These are phyloP conservation scores for Drosophila sechellia DNA, from an alignment of 1,140 invertebrate species.

Conservation along the genomic window DNA sequence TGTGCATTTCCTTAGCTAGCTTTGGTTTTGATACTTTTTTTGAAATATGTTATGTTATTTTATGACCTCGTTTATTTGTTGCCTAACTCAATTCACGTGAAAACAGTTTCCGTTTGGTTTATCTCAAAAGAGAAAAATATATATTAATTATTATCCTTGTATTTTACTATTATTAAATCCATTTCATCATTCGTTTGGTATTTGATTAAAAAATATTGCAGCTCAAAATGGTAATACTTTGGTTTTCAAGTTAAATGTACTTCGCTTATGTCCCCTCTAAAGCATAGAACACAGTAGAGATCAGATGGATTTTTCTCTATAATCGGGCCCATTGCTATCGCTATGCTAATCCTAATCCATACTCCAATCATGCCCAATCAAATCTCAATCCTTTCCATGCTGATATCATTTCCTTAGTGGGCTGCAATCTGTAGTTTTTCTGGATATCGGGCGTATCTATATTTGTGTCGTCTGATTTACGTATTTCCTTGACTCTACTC, in stretches of 20 bases:
- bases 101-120: conserved; percentile 71
- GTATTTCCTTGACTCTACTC: conserved; percentile 63
- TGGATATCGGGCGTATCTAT: conserved; percentile 10
- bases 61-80: conserved; percentile 45
- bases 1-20: conserved; percentile 48
- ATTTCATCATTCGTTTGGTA: conserved; percentile 22
- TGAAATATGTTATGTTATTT: conserved; percentile 67
- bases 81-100: conserved; percentile 79
- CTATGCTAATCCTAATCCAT: conserved; percentile 23
- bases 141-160: conserved; percentile 80
- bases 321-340: conserved; percentile 17
- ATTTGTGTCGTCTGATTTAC: conserved; percentile 67
- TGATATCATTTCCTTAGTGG: conserved; percentile 46
- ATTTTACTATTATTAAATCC: conserved; percentile 49
- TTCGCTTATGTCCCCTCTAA: conserved; percentile 24
- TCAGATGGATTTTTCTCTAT: conserved; percentile 54
- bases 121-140: conserved; percentile 83
- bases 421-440: conserved; percentile 29
- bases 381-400: conserved; percentile 6
- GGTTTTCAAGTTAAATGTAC: conserved; percentile 47
- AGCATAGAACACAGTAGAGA: conserved; percentile 72
- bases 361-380: conserved; percentile 13
- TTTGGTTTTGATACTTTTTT: conserved; percentile 67
- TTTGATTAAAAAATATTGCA: conserved; percentile 83
- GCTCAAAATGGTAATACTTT: conserved; percentile 81